phyloP scores from a whole-genome alignment of 2,888 invertebrate genomes.

The Synanthedon formicaeformis region DNA sequence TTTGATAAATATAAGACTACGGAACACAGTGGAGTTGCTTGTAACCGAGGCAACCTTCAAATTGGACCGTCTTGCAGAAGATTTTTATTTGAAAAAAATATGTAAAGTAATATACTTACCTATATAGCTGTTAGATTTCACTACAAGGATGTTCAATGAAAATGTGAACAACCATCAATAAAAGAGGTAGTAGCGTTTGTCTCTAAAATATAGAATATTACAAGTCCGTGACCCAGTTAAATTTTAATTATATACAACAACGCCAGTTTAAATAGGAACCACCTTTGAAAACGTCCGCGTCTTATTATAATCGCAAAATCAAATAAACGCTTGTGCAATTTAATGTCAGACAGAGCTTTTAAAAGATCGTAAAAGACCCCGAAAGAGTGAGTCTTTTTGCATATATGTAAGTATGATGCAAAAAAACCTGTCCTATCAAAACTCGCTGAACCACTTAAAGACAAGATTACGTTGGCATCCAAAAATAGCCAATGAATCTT shows the following conservation, averaged over 20 bases:
- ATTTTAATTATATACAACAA: neutral
- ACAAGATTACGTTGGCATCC: conserved; percentile 6
- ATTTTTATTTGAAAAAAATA: no score
- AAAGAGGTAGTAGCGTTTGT: no score
- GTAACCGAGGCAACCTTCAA: no score
- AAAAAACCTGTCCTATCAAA: conserved; percentile 11
- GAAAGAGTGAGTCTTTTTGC: no score
- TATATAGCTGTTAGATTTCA: no score
- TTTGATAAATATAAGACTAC: no score
- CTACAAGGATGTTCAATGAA: no score
- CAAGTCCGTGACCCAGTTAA: neutral
- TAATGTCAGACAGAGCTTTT: neutral
- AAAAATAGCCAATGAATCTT: conserved; percentile 8
- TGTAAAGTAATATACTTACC: no score
- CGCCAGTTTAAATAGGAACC: neutral
- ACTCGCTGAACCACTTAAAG: conserved; percentile 12
- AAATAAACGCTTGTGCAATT: neutral
- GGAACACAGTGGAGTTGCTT: no score
- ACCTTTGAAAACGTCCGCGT: neutral
- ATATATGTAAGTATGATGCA: neutral
- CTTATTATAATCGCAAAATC: neutral
- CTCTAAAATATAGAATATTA: neutral
- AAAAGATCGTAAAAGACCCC: neutral
- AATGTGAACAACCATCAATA: no score
- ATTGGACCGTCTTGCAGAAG: no score